Percentiles rank a stretch among this genome's conserved stretches.
phyloP scores from a whole-genome alignment of 2,888 invertebrate genomes.

The Julus scanicus region DNA sequence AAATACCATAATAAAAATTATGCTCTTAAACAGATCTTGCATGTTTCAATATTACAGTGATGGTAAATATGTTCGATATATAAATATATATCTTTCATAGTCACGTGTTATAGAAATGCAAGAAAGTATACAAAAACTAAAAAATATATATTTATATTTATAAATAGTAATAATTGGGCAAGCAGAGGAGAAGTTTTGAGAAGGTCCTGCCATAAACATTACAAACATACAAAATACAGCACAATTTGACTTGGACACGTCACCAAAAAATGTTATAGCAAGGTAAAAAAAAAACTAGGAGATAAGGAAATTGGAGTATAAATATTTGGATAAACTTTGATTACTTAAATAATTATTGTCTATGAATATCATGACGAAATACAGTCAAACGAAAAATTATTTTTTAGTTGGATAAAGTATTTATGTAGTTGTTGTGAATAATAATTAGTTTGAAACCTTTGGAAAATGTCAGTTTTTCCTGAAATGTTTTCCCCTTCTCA shows the following conservation, averaged over 20 bases:
- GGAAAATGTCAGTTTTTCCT: background rate
- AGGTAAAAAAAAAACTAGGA: background rate
- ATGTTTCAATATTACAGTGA: slow-evolving; percentile 23
- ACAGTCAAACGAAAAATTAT: background rate
- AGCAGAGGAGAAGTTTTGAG: slow-evolving; percentile 68
- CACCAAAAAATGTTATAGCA: slow-evolving; percentile 15
- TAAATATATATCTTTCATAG: background rate
- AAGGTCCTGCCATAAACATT: slow-evolving; percentile 66
- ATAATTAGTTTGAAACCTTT: background rate
- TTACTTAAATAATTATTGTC: background rate
- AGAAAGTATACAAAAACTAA: slow-evolving; percentile 28
- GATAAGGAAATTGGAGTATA: background rate
- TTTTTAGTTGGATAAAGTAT: background rate
- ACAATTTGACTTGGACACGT: slow-evolving; percentile 49
- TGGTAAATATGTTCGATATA: slow-evolving; percentile 32
- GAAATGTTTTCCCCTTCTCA: no score
- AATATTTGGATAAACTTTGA: slow-evolving; percentile 17
- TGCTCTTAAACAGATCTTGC: slow-evolving; percentile 21
- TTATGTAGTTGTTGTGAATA: background rate
- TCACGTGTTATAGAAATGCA: background rate
- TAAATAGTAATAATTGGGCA: slow-evolving; percentile 60
- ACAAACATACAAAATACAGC: slow-evolving; percentile 56
- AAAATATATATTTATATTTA: slow-evolving; percentile 49
- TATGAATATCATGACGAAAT: background rate
- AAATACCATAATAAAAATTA: slow-evolving; percentile 19